These are phyloP conservation scores for Chrysomela aeneicollis DNA, from an alignment of 2,888 invertebrate species.

Conservation along the genomic window DNA sequence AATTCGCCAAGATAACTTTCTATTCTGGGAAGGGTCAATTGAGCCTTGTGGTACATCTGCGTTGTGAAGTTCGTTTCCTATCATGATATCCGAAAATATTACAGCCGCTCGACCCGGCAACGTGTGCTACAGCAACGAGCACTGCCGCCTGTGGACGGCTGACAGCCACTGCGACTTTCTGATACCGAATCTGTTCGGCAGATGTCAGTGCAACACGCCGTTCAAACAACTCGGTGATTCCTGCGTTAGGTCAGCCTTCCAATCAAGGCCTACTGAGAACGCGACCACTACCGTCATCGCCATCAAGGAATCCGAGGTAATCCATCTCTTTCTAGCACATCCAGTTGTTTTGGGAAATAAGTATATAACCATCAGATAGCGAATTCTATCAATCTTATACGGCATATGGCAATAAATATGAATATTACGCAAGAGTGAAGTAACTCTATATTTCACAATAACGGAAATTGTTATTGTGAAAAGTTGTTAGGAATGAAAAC, in stretches of 20 bases:
- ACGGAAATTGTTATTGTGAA: no score
- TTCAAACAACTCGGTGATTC: slow-evolving; percentile 71
- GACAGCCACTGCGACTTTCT: slow-evolving; percentile 89
- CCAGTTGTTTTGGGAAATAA: background rate
- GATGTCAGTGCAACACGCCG: slow-evolving; percentile 81
- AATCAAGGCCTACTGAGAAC: slow-evolving; percentile 49
- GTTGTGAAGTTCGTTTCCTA: no score
- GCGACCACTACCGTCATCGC: slow-evolving; percentile 54
- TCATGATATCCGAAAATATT: slow-evolving; percentile 48
- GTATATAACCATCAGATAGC: no score
- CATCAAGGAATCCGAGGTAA: slow-evolving; percentile 45
- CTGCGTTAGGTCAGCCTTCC: slow-evolving; percentile 65
- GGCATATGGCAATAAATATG: no score
- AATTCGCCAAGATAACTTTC: no score
- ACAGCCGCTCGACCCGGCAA: slow-evolving; percentile 87
- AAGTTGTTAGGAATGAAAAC: no score
- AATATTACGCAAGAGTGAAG: no score
- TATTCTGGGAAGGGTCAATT: no score
- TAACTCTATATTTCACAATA: no score
- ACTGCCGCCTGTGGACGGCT: slow-evolving; percentile 84
- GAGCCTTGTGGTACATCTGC: no score
- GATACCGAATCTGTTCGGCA: slow-evolving; percentile 87
- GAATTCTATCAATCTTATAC: no score
- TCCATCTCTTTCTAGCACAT: slow-evolving; percentile 39
- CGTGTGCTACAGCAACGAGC: slow-evolving; percentile 89